Conservation (phyloP, 2,888 invertebrate genomes). For the Meta bourneti region DNA sequence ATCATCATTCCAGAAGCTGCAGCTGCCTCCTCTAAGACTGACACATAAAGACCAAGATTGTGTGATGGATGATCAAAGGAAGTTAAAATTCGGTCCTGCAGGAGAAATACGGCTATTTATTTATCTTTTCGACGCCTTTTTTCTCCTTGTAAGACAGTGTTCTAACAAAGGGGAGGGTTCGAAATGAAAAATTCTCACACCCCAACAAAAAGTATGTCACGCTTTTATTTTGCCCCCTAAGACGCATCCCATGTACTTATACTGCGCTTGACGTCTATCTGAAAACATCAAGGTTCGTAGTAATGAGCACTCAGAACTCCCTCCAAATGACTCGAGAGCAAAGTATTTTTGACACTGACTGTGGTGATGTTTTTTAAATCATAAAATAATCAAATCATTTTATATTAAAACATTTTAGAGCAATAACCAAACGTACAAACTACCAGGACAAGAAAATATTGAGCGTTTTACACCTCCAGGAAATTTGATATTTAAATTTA, state of each 20-base stretch:
- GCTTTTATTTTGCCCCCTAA: conserved; percentile 30
- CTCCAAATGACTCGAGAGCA: not conserved
- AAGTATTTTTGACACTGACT: not conserved
- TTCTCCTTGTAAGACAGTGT: conserved; percentile 52
- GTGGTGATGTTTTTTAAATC: no score
- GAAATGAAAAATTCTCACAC: conserved; percentile 28
- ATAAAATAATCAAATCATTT: no score
- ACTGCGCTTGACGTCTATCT: conserved; percentile 24
- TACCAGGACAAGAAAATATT: no score
- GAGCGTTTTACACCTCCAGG: no score
- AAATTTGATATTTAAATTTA: no score
- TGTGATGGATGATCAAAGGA: conserved; percentile 51
- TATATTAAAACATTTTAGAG: no score
- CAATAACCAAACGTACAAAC: no score
- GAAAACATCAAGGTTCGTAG: not conserved
- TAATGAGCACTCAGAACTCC: conserved; percentile 16
- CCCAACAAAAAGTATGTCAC: conserved; percentile 11
- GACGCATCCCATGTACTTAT: conserved; percentile 21
- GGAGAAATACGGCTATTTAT: conserved; percentile 50
- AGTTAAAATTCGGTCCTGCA: conserved; percentile 58
- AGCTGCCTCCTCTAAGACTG: conserved; percentile 44
- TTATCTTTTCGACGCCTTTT: conserved; percentile 27
- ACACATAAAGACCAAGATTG: conserved; percentile 59
- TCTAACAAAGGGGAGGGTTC: conserved; percentile 27
- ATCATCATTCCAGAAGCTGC: conserved; percentile 42